Percentiles rank a stretch among this genome's conserved stretches.
These are phyloP conservation scores for Lepidocolaptes lacrymiger DNA, from an alignment of 2,797 vertebrate species.

Conservation along the genomic window DNA sequence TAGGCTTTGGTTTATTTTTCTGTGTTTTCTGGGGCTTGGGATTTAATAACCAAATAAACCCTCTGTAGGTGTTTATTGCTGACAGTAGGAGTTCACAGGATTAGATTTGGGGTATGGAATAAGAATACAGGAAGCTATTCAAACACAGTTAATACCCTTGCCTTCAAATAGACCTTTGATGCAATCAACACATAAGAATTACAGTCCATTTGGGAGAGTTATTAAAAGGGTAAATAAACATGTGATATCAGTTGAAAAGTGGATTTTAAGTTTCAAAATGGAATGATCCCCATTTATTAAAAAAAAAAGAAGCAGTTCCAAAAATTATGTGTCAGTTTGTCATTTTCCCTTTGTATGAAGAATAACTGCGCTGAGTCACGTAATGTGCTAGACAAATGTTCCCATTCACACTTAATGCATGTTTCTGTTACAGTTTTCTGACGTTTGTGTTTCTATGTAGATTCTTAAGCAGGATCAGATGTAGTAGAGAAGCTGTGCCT, in stretches of 20 bases:
- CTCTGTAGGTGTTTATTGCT: slow-evolving; percentile 25
- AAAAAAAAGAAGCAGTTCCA: neutral
- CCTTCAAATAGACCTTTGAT: neutral
- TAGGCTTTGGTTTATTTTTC: neutral
- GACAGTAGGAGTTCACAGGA: slow-evolving; percentile 19
- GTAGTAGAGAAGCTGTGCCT: neutral
- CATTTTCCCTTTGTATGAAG: slow-evolving; percentile 32
- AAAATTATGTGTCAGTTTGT: slow-evolving; percentile 22
- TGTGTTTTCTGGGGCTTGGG: neutral
- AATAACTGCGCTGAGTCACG: slow-evolving; percentile 34
- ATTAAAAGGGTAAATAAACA: neutral
- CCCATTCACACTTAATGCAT: slow-evolving; percentile 36
- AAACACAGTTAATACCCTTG: neutral
- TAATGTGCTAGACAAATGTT: slow-evolving; percentile 36
- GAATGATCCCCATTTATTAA: neutral
- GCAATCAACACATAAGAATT: neutral
- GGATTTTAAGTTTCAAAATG: neutral
- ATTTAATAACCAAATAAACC: slow-evolving; percentile 15
- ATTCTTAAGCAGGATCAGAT: neutral
- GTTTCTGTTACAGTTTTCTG: slow-evolving; percentile 15
- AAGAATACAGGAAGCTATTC: neutral
- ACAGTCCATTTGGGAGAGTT: neutral
- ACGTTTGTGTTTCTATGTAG: slow-evolving; percentile 30
- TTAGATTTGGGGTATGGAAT: neutral
- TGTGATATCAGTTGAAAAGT: neutral